Conservation (phyloP, 2,113 vertebrate species). For the Beaufortia kweichowensis region DNA sequence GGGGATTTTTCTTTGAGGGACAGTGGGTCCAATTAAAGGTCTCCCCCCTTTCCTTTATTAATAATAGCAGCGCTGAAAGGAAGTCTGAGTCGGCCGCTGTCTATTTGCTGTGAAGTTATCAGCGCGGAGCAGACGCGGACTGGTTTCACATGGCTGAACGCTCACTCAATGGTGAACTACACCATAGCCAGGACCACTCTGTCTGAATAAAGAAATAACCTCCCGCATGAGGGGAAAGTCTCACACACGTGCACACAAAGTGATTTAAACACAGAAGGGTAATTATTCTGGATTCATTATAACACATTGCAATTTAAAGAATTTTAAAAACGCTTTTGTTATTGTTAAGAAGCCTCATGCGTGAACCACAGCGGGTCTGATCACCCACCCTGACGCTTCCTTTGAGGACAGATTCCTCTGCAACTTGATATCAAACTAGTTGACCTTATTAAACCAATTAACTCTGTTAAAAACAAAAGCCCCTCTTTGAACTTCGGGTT, state of each 20-base stretch:
- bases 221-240: conserved; percentile 41
- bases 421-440: conserved; percentile 62
- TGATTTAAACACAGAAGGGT: conserved; percentile 1
- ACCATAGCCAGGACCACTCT: conserved; percentile 42
- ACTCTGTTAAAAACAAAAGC: conserved; percentile 57
- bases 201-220: conserved; percentile 52
- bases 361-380: neutral
- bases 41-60: conserved; percentile 64
- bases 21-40: conserved; percentile 73
- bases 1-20: conserved; percentile 62
- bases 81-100: conserved; percentile 35
- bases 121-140: conserved; percentile 69
- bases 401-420: conserved; percentile 19
- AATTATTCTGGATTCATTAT: conserved; percentile 19
- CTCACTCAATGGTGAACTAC: conserved; percentile 71
- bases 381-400: neutral
- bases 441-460: conserved; percentile 67
- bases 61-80: conserved; percentile 63
- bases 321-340: neutral
- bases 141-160: conserved; percentile 72
- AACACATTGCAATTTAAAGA: conserved; percentile 4
- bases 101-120: conserved; percentile 66
- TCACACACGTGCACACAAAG: conserved; percentile 30
- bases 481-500: conserved; percentile 50
- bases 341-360: neutral